Percentiles rank a stretch among this genome's conserved stretches.
Conservation (phyloP, 2,113 vertebrate genomes). For the Plecotus auritus region DNA sequence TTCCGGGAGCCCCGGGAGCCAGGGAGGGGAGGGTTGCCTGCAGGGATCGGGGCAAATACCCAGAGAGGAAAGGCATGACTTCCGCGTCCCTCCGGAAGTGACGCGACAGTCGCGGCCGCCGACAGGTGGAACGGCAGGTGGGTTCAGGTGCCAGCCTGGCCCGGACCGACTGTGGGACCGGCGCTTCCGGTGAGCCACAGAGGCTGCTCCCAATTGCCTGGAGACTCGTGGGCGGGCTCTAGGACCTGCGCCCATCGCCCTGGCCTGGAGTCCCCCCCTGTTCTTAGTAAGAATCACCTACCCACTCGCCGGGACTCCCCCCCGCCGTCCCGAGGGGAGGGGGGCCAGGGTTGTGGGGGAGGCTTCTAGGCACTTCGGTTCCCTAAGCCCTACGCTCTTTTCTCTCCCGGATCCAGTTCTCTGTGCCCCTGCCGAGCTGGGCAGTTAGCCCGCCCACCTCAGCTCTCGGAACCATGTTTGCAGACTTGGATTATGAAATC, state of each 20-base stretch:
- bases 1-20: not conserved
- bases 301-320: not conserved
- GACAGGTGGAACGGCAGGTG: slow-evolving; percentile 72
- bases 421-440: slow-evolving; percentile 52
- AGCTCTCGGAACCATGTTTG: slow-evolving; percentile 84
- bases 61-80: slow-evolving; percentile 34
- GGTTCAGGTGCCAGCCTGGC: slow-evolving; percentile 65
- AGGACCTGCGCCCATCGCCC: not conserved
- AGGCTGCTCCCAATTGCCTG: not conserved
- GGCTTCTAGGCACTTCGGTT: not conserved
- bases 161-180: not conserved
- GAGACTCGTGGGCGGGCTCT: not conserved
- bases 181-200: slow-evolving; percentile 47
- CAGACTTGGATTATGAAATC: slow-evolving; percentile 96
- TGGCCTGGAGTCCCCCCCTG: not conserved
- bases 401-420: slow-evolving; percentile 44
- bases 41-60: not conserved
- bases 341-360: not conserved
- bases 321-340: not conserved
- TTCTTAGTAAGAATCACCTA: slow-evolving; percentile 22
- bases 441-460: not conserved
- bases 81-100: slow-evolving; percentile 55
- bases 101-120: slow-evolving; percentile 62
- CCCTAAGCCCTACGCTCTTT: not conserved
- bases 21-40: not conserved